These are phyloP conservation scores for Balaeniceps rex DNA, from an alignment of 2,113 vertebrate species.

Conservation along the genomic window DNA sequence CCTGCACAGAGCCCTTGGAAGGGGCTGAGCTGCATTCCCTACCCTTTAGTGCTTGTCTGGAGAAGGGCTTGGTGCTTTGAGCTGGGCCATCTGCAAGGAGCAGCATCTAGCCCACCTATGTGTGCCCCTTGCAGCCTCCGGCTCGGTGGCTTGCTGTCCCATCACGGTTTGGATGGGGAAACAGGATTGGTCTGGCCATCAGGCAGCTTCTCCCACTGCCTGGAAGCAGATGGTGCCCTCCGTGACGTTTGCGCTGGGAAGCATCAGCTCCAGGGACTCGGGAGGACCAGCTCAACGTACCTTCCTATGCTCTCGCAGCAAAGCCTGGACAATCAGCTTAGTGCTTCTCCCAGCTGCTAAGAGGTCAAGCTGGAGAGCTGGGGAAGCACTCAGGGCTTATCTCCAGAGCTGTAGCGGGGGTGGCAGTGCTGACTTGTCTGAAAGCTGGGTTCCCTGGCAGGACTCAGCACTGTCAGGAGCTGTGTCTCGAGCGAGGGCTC, in stretches of 20 bases:
- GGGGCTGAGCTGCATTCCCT: accelerated
- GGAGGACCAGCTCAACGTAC: not conserved
- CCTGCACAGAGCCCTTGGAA: not conserved
- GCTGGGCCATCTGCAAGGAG: not conserved
- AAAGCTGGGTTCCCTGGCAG: not conserved
- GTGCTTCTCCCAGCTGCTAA: not conserved
- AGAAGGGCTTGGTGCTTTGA: not conserved
- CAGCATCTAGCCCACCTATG: not conserved
- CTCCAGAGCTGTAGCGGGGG: not conserved
- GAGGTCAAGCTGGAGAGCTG: not conserved
- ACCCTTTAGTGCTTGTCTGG: not conserved
- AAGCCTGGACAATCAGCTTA: not conserved
- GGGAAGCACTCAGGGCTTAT: not conserved
- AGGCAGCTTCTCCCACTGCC: accelerated
- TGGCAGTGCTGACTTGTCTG: accelerated
- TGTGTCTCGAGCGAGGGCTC: accelerated
- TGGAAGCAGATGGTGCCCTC: not conserved
- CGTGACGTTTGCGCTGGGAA: not conserved
- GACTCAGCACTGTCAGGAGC: not conserved
- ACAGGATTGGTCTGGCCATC: accelerated
- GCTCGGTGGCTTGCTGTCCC: accelerated
- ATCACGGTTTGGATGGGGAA: accelerated
- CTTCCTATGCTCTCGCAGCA: not conserved
- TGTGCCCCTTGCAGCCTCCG: too few relatives aligned
- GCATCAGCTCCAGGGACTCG: accelerated